These are phyloP conservation scores for Drosophila sulfurigaster DNA, from an alignment of 1,140 invertebrate species.

Conservation along the genomic window DNA sequence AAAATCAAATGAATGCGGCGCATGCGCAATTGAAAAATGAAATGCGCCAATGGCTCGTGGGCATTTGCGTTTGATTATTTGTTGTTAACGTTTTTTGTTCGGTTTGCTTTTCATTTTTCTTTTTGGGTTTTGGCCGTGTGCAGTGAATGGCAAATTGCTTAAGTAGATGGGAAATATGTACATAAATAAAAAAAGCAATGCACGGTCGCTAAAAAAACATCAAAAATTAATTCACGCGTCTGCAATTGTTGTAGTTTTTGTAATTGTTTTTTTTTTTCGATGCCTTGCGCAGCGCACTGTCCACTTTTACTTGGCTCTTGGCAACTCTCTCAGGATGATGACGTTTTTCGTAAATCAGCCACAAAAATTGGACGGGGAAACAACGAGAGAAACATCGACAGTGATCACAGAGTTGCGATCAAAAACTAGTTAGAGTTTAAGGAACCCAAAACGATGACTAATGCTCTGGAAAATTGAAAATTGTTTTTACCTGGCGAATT, in stretches of 20 bases:
- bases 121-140: slow-evolving; percentile 53
- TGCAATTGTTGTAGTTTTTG: slow-evolving; percentile 41
- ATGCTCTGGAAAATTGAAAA: slow-evolving; percentile 80
- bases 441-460: slow-evolving; percentile 65
- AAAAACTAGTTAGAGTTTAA: slow-evolving; percentile 80
- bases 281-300: slow-evolving; percentile 38
- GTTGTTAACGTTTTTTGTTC: slow-evolving; percentile 22
- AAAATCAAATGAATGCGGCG: slow-evolving; percentile 57
- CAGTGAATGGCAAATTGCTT: slow-evolving; percentile 80
- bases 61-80: slow-evolving; percentile 26
- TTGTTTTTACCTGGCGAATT: slow-evolving; percentile 37
- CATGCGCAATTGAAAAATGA: slow-evolving; percentile 60
- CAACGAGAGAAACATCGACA: not conserved
- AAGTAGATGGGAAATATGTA: slow-evolving; percentile 72
- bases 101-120: slow-evolving; percentile 22
- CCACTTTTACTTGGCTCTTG: slow-evolving; percentile 71
- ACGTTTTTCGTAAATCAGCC: slow-evolving; percentile 55
- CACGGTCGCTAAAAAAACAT: slow-evolving; percentile 52
- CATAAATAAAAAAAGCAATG: slow-evolving; percentile 31
- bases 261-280: slow-evolving; percentile 4
- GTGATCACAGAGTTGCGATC: not conserved
- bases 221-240: slow-evolving; percentile 79
- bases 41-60: slow-evolving; percentile 71
- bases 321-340: slow-evolving; percentile 68
- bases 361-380: slow-evolving; percentile 42